Conservation (phyloP, 2,888 invertebrate species). For the Ferrisia virgata region DNA sequence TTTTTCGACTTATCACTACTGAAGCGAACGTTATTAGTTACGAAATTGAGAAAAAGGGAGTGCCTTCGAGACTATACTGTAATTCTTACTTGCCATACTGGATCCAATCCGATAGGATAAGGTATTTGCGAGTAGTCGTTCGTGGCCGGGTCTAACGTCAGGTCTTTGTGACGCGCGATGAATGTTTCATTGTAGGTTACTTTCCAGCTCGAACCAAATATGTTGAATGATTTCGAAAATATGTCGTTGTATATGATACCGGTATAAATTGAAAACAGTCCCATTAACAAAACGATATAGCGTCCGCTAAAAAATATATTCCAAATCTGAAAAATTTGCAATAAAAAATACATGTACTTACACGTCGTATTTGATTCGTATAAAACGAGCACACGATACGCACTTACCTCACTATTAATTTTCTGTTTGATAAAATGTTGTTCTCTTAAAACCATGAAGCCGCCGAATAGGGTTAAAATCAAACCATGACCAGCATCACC, state of each 20-base stretch:
- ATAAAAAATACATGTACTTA: neutral
- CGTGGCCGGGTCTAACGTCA: slow-evolving; percentile 57
- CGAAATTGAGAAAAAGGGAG: neutral
- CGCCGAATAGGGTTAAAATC: slow-evolving; percentile 64
- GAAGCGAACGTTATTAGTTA: too few relatives aligned
- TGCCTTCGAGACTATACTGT: neutral
- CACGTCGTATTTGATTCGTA: neutral
- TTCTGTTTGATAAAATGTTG: slow-evolving; percentile 59
- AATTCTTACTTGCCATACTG: slow-evolving; percentile 61
- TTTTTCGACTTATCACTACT: too few relatives aligned
- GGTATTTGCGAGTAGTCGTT: slow-evolving; percentile 56
- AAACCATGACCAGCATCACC: slow-evolving; percentile 72
- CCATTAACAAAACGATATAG: slow-evolving; percentile 72
- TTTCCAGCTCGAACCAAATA: slow-evolving; percentile 67
- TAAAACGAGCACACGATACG: neutral
- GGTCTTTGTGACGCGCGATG: slow-evolving; percentile 50
- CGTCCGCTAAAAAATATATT: slow-evolving; percentile 70
- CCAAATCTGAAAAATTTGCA: slow-evolving; percentile 64
- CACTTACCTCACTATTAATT: slow-evolving; percentile 56
- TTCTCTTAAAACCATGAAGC: slow-evolving; percentile 64
- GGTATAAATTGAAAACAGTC: slow-evolving; percentile 70
- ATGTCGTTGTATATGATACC: slow-evolving; percentile 72
- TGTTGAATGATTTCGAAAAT: slow-evolving; percentile 68
- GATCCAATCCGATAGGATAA: slow-evolving; percentile 71
- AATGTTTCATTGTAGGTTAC: slow-evolving; percentile 54